These are phyloP conservation scores for Gymnocheta viridis DNA, from an alignment of 2,888 invertebrate genomes.

Conservation along the genomic window DNA sequence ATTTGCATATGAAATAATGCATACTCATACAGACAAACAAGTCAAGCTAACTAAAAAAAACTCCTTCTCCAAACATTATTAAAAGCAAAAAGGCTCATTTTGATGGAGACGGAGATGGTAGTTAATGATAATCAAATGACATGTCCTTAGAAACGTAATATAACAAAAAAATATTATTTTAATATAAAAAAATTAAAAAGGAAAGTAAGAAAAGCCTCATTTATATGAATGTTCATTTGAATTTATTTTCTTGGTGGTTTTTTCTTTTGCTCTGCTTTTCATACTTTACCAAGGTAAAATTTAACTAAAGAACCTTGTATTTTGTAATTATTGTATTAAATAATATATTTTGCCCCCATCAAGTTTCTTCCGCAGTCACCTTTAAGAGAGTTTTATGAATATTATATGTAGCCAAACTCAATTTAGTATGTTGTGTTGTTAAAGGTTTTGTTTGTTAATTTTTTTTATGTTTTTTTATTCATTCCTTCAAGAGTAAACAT, in stretches of 20 bases:
- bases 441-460: conserved; percentile 4
- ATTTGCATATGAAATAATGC: conserved; percentile 79
- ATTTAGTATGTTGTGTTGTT: neutral
- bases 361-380: neutral
- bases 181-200: conserved; percentile 19
- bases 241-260: conserved; percentile 6
- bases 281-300: conserved; percentile 42
- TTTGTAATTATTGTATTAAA: conserved; percentile 47
- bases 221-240: conserved; percentile 50
- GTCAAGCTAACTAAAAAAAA: neutral
- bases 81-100: conserved; percentile 4
- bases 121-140: conserved; percentile 59
- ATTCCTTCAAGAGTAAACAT: conserved; percentile 18
- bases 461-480: neutral
- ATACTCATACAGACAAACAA: conserved; percentile 32
- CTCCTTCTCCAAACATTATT: neutral
- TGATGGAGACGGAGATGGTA: conserved; percentile 44
- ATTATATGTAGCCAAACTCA: neutral
- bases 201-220: conserved; percentile 4
- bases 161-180: conserved; percentile 12
- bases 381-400: neutral
- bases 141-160: conserved; percentile 61
- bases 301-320: neutral
- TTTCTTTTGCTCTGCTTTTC: neutral
- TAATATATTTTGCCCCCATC: neutral